Evolutionary conservation across 2,113 vertebrate species (phyloP).

Genomic region (Vimba vimba): DNA sequence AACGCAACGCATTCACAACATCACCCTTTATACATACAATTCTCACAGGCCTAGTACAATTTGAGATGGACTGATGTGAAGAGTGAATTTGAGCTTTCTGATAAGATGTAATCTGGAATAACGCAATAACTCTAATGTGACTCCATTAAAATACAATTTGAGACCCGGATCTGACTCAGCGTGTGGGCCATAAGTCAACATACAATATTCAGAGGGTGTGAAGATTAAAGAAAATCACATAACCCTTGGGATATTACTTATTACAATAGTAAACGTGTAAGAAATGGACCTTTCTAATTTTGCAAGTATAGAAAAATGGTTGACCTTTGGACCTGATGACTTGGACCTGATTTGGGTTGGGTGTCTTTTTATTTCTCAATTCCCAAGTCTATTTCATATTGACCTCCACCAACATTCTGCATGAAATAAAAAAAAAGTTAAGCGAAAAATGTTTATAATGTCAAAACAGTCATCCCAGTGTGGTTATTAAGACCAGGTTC

Average conservation of each 20-base stretch:
- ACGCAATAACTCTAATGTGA: not conserved
- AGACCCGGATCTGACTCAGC: not conserved
- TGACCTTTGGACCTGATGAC: not conserved
- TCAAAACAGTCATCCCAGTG: not conserved
- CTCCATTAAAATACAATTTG: constrained; percentile 15
- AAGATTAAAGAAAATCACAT: not conserved
- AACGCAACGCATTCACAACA: not conserved
- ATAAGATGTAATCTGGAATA: constrained; percentile 4
- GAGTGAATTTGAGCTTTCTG: not conserved
- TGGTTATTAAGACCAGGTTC: not conserved
- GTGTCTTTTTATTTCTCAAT: not conserved
- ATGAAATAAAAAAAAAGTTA: not conserved
- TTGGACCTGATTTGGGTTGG: not conserved
- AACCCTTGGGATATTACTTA: not conserved
- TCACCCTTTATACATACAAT: no score
- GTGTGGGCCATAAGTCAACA: constrained; percentile 7
- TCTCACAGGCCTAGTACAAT: not conserved
- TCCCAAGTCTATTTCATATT: constrained; percentile 46
- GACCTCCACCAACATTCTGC: constrained; percentile 39
- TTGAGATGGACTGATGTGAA: constrained; percentile 3
- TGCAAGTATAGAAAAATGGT: not conserved
- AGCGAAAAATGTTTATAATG: not conserved
- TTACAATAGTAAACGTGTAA: not conserved
- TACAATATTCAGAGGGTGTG: not conserved
- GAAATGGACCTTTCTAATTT: not conserved